phyloP scores from a whole-genome alignment of 2,113 vertebrate species.

The Cephalopterus ornatus region DNA sequence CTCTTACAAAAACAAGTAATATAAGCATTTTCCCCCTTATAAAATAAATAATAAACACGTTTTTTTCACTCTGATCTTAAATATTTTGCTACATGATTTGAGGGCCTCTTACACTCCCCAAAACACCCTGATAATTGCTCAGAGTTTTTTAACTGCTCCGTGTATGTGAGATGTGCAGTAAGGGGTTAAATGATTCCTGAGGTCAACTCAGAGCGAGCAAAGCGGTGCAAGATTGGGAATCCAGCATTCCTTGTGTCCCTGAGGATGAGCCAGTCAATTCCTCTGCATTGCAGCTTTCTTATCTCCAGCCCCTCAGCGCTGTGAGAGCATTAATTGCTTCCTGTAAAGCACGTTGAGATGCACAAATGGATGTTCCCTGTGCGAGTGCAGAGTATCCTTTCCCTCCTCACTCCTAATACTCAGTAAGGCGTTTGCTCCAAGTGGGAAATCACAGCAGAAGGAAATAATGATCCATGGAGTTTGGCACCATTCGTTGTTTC shows the following conservation, averaged over 20 bases:
- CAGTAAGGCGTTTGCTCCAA: neutral
- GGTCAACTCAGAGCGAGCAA: accelerated
- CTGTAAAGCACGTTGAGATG: neutral
- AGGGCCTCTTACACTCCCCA: neutral
- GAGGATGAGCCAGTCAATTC: neutral
- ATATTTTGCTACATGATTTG: neutral
- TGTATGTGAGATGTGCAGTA: accelerated
- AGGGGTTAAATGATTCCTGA: neutral
- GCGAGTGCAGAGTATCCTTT: neutral
- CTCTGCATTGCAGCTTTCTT: constrained; percentile 40
- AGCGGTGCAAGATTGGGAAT: neutral
- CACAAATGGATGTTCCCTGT: neutral
- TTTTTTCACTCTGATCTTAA: neutral
- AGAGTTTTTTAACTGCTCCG: no score
- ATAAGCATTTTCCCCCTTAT: neutral
- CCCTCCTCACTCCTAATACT: neutral
- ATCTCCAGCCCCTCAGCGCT: neutral
- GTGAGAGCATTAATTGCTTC: neutral
- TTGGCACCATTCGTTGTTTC: neutral
- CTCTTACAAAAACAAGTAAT: neutral
- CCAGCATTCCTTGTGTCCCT: neutral
- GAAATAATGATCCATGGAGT: neutral
- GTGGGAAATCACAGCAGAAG: neutral
- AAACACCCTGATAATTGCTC: neutral
- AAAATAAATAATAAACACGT: neutral